phyloP scores from a whole-genome alignment of 2,888 invertebrate species.

The Caenorhabditis zanzibari region DNA sequence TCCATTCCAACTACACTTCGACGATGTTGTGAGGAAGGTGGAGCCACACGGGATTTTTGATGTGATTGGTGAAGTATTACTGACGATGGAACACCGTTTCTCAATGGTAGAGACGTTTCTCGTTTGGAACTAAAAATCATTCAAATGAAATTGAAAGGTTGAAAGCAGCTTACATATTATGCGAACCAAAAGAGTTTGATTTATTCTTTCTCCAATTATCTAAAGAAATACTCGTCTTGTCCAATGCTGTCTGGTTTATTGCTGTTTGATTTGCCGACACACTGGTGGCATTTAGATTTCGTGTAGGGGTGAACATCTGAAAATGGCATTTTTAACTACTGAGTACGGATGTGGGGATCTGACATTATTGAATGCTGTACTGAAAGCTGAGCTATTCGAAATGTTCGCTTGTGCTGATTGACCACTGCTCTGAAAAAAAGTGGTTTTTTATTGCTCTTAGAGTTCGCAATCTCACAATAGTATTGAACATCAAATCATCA shows the following conservation, averaged over 20 bases:
- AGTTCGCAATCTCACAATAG: constrained; percentile 12
- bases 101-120: constrained; percentile 26
- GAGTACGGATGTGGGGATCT: background rate
- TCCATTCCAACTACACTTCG: constrained; percentile 15
- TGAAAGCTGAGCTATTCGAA: constrained; percentile 46
- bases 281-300: constrained; percentile 13
- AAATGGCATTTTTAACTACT: background rate
- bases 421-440: constrained; percentile 34
- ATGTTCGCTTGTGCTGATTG: constrained; percentile 1
- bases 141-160: background rate
- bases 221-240: constrained; percentile 47
- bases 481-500: constrained; percentile 44
- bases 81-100: background rate
- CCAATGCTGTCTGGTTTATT: constrained; percentile 19
- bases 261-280: constrained; percentile 1
- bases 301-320: constrained; percentile 49
- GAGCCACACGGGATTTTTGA: background rate
- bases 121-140: constrained; percentile 3
- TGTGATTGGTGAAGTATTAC: background rate
- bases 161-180: constrained; percentile 24
- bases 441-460: background rate
- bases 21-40: constrained; percentile 10
- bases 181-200: constrained; percentile 8
- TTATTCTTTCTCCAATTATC: constrained; percentile 42
- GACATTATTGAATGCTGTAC: constrained; percentile 56